Conservation (phyloP, 2,113 vertebrate species). For the Rhombomys opimus region DNA sequence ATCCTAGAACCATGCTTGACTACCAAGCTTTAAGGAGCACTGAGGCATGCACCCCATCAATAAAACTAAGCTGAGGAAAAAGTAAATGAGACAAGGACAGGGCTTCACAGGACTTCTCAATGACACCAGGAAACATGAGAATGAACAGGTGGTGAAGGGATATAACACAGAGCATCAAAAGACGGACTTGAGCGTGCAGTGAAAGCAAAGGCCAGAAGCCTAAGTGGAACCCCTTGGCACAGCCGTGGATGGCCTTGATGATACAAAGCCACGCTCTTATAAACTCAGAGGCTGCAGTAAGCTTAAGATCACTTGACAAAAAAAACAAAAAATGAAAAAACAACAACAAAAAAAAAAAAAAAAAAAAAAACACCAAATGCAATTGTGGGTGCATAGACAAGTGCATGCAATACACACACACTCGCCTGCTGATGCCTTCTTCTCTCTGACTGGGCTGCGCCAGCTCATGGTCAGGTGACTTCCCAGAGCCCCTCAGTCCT, state of each 20-base stretch:
- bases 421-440: background rate
- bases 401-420: background rate
- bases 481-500: background rate
- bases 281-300: background rate
- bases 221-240: background rate
- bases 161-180: background rate
- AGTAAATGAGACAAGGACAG: background rate
- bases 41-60: background rate
- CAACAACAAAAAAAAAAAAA: background rate
- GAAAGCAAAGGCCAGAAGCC: background rate
- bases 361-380: background rate
- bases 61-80: conserved; percentile 28
- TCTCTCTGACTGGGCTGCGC: background rate
- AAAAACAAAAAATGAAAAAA: no score
- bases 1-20: background rate
- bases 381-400: background rate
- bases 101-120: background rate
- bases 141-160: background rate
- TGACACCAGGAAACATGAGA: background rate
- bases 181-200: background rate
- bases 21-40: background rate
- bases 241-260: background rate
- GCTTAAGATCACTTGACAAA: background rate
- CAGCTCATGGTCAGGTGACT: background rate
- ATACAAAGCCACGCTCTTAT: background rate